Conservation (phyloP, 1,140 invertebrate genomes). For the Trissolcus basalis region DNA sequence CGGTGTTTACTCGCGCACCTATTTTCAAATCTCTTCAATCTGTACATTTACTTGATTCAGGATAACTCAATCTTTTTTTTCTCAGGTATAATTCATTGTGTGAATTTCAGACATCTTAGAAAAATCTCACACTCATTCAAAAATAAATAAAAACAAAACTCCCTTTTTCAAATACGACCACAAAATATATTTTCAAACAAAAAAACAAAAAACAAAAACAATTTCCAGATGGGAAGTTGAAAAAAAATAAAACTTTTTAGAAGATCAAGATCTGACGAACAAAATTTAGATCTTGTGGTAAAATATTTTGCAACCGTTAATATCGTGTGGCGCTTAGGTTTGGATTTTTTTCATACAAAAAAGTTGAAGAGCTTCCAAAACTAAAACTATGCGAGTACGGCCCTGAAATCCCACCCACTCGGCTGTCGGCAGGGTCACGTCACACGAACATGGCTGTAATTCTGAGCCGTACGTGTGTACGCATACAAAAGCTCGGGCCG, state of each 20-base stretch:
- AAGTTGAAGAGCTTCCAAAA: slow-evolving; percentile 52
- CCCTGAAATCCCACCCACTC: slow-evolving; percentile 68
- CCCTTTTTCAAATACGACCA: no score
- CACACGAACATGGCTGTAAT: slow-evolving; percentile 29
- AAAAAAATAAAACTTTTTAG: not conserved
- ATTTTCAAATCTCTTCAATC: no score
- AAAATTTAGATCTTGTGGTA: no score
- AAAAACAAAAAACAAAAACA: not conserved
- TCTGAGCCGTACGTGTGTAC: slow-evolving; percentile 27
- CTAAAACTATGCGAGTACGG: slow-evolving; percentile 57
- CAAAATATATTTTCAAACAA: no score
- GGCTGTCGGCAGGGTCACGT: slow-evolving; percentile 66
- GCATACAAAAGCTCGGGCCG: slow-evolving; percentile 8
- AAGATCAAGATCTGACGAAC: not conserved
- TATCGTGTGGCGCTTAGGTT: slow-evolving; percentile 35
- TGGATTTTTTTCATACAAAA: slow-evolving; percentile 25
- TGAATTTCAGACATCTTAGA: no score
- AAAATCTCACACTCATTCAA: no score
- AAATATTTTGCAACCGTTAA: slow-evolving; percentile 9
- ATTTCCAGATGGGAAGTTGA: no score
- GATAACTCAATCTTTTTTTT: no score
- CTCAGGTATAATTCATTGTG: no score
- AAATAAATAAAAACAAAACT: no score
- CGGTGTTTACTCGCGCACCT: no score
- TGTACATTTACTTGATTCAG: no score